Evolutionary conservation across 2,113 vertebrate genomes (phyloP).

Genomic region (Vombatus ursinus): DNA sequence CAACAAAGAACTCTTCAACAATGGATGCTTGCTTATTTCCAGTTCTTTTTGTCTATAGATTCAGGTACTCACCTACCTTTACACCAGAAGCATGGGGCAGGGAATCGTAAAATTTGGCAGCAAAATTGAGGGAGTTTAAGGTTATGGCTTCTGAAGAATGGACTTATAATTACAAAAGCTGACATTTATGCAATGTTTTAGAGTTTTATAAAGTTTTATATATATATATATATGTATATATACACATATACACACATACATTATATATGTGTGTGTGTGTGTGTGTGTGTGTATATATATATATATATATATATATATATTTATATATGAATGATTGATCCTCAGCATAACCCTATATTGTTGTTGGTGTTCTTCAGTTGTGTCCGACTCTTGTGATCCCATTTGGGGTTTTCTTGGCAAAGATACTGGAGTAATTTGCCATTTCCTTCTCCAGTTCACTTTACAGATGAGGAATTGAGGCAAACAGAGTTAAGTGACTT

Average conservation of each 20-base stretch:
- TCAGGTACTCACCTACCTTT: neutral
- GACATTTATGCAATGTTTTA: neutral
- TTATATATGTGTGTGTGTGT: no score
- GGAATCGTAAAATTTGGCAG: neutral
- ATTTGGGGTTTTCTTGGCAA: neutral
- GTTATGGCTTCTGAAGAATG: neutral
- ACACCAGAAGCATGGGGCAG: neutral
- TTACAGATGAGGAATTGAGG: neutral
- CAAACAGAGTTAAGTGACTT: neutral
- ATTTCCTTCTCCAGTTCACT: neutral
- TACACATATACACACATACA: no score
- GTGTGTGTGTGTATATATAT: no score
- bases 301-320: no score
- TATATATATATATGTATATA: neutral
- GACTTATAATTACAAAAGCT: neutral
- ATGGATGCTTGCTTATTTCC: conserved; percentile 12
- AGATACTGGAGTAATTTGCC: neutral
- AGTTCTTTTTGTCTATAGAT: neutral
- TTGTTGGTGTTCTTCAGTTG: neutral
- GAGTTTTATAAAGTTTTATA: neutral
- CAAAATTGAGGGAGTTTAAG: neutral
- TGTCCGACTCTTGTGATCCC: neutral
- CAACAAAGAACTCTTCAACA: neutral
- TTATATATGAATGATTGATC: neutral
- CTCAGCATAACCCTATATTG: neutral